These are phyloP conservation scores for Oncorhynchus gorbuscha DNA, from an alignment of 2,113 vertebrate genomes.

Conservation along the genomic window DNA sequence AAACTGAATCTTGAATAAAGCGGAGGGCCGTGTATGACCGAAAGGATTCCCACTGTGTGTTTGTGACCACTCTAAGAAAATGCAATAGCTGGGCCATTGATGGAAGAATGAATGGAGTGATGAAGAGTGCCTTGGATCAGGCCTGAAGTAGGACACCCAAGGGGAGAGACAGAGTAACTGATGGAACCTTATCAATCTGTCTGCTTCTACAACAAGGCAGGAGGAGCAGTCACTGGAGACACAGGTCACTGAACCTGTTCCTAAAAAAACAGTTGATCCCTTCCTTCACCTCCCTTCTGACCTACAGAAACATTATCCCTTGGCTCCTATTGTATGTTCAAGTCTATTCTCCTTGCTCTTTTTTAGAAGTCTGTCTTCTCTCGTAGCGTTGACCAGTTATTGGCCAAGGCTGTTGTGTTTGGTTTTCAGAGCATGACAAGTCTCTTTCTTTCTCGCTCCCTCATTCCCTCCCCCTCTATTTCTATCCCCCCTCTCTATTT, in stretches of 20 bases:
- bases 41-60: not conserved
- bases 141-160: not conserved
- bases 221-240: not conserved
- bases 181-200: not conserved
- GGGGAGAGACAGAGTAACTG: not conserved
- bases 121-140: not conserved
- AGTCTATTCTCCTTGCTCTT: not conserved
- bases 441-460: not conserved
- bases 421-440: conserved; percentile 46
- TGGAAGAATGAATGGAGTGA: not conserved
- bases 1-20: not conserved
- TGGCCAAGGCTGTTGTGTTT: conserved; percentile 45
- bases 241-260: not conserved
- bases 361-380: not conserved
- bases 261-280: not conserved
- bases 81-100: not conserved
- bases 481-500: too few species aligned
- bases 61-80: not conserved
- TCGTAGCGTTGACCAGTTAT: not conserved
- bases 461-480: too few species aligned
- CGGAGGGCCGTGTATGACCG: not conserved
- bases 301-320: not conserved
- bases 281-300: not conserved
- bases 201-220: not conserved
- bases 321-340: not conserved